These are phyloP conservation scores for Cremastinae sp. DNA, from an alignment of 2,888 invertebrate species.

Conservation along the genomic window DNA sequence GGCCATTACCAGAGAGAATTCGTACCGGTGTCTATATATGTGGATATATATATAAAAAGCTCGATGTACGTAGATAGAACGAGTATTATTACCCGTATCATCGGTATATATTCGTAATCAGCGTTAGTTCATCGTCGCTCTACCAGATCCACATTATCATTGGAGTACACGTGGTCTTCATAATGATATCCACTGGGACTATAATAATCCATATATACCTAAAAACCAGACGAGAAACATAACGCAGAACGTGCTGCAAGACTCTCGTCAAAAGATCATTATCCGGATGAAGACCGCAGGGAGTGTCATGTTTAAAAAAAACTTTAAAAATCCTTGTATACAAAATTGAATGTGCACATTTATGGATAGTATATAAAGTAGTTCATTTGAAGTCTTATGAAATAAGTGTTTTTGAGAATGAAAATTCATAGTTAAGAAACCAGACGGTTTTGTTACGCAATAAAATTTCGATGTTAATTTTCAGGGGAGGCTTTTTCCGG, in stretches of 20 bases:
- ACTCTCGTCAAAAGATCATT: constrained; percentile 47
- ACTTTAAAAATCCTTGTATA: too few species aligned
- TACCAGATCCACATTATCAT: constrained; percentile 33
- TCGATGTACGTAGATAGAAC: background rate
- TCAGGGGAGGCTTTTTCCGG: too few species aligned
- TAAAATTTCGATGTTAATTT: too few species aligned
- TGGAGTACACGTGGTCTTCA: constrained; percentile 21
- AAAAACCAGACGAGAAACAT: constrained; percentile 20
- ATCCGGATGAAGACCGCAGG: constrained; percentile 31
- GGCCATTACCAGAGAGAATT: too few species aligned
- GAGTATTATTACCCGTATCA: constrained; percentile 26
- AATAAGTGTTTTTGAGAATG: too few species aligned
- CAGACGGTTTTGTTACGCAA: too few species aligned
- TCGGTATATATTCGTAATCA: constrained; percentile 5
- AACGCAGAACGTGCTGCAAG: constrained; percentile 28
- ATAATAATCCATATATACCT: constrained; percentile 8
- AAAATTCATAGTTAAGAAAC: too few species aligned
- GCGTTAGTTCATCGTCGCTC: constrained; percentile 28
- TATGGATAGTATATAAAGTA: too few species aligned
- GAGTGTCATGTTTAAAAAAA: constrained; percentile 43
- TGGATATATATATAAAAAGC: constrained; percentile 9
- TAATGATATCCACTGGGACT: constrained; percentile 30
- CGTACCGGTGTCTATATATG: background rate
- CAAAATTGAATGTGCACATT: too few species aligned
- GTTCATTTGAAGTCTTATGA: too few species aligned